Conservation (phyloP, 2,797 vertebrate species). For the Scyliorhinus canicula region DNA sequence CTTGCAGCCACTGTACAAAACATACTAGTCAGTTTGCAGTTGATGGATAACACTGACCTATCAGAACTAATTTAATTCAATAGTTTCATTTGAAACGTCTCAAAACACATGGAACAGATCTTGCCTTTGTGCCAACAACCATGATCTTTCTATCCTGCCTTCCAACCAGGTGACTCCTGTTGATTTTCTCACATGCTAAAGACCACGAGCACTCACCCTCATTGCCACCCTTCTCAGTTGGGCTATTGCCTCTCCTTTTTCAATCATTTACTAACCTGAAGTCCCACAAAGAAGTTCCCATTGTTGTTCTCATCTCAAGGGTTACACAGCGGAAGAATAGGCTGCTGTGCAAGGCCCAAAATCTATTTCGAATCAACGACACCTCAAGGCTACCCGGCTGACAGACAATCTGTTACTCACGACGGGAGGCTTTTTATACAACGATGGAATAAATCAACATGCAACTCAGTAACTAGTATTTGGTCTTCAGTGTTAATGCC, state of each 20-base stretch:
- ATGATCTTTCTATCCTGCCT: background rate
- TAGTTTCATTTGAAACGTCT: background rate
- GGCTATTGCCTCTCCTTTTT: background rate
- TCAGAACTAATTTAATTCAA: background rate
- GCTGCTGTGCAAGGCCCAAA: background rate
- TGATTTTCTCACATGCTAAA: background rate
- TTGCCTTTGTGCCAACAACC: background rate
- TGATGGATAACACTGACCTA: background rate
- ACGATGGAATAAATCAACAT: background rate
- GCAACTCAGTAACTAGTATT: background rate
- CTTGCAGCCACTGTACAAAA: background rate
- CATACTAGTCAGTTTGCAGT: background rate
- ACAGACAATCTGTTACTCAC: background rate
- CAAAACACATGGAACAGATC: background rate
- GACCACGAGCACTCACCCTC: background rate
- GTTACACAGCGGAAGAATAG: background rate
- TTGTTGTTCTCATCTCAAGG: background rate
- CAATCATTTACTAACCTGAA: background rate
- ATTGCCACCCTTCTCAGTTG: background rate
- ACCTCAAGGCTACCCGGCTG: background rate
- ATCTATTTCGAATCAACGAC: background rate
- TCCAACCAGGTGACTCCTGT: background rate
- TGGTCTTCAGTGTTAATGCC: background rate
- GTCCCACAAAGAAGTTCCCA: background rate
- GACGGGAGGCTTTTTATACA: slow-evolving; percentile 7